Base-by-base conservation (phyloP, 2,113 vertebrate genomes). In the Periophthalmus modestus region DNA sequence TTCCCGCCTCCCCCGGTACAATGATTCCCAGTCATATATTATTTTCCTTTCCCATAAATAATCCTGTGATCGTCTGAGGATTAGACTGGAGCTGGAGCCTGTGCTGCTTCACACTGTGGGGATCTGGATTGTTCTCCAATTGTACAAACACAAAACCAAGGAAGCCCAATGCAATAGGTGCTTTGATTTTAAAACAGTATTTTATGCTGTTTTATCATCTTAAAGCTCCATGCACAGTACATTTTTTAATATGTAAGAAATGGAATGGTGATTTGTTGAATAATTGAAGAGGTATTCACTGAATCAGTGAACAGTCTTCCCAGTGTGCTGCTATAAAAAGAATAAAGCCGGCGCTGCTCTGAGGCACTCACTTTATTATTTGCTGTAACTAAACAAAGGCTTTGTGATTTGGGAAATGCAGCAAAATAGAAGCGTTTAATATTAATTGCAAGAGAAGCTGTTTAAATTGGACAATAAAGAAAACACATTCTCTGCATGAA, bases 191-290 rank as follows among this genome's bases (percentile, higher is more conserved):
- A 89, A 92, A 92, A 90, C 72, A 83, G 88, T 92, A 87, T 85
- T 89, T 91, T 90, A 92, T 93, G 91, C 92, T 90, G 86, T 93
- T 94, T 93, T 90, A 93, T 94, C 92, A 84, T 88, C 87, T 82
- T 79, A 78, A 85, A 87, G 90, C 88, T 88, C 86, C 88, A 88
- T 86, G 84, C 69, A 85, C 34, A 69, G 78, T 85, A 82, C 82
- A 84, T 90, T 90, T 90, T 88, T 91, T 89, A 85, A 90, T 90
- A 88, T 86, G 86, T 91, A 91, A 93, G 90, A 89, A 88, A 89
- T 82, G 81, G 82, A 84, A 88, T 82, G 71, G 82, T 82, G 86
- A 87, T 89, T 87, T 85, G 87, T 77, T 93, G 69, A 93, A 93
- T 93, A 86, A 93, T 93, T 92, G 72, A 93, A 81, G 74, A 91